Base-by-base conservation (phyloP, 2,113 vertebrate genomes). In the Ailurus styani region DNA sequence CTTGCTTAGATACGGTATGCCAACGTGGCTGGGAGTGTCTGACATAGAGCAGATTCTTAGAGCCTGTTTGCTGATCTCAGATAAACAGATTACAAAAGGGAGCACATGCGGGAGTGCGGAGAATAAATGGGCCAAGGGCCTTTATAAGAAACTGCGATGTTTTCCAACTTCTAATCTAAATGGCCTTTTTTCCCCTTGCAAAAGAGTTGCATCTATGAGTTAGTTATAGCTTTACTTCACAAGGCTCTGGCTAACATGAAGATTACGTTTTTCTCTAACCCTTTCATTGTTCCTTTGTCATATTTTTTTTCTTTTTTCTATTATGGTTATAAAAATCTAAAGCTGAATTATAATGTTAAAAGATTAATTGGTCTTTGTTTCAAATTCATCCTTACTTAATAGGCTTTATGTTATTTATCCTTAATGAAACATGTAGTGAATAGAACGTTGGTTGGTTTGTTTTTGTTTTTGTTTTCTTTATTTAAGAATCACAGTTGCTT, bases 111-210 rank as follows among this genome's bases (percentile, higher is more conserved):
- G 12, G 3, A 6, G 1, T 23, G 66, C 45, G 23, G 20, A 13
- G 20, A 50, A 7, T 13, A 50, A 17, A 42, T 1, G 7, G 52
- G 13, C 0, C 9, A 45, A 9, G 12, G 1, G 1, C n/a, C 18
- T 37, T 68, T 37, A 34, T 34, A 64, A 64, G 6, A 17, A 34
- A 66, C 15, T 50, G 8, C 66, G 27, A 57, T 47, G 6, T 29
- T 90, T 94, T 87, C n/a, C 52, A 89, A 34, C 14, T 81, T 84
- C 62, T 47, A 84, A 62, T 70, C 20, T 73, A 37, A 88, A 40
- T n/a, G 89, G 6, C 6, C 55, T 57, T 82, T 29, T 78, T 47
- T 20, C 5, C 0, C 31, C 3, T n/a, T n/a, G 18, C 29, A 20
- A 68, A 55, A 70, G 3, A 73, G 5, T 12, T 68, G 6, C 90